Base-by-base conservation (phyloP, 35 echinoderm and acorn worm species). In the Hemicentrotus pulcherrimus region DNA sequence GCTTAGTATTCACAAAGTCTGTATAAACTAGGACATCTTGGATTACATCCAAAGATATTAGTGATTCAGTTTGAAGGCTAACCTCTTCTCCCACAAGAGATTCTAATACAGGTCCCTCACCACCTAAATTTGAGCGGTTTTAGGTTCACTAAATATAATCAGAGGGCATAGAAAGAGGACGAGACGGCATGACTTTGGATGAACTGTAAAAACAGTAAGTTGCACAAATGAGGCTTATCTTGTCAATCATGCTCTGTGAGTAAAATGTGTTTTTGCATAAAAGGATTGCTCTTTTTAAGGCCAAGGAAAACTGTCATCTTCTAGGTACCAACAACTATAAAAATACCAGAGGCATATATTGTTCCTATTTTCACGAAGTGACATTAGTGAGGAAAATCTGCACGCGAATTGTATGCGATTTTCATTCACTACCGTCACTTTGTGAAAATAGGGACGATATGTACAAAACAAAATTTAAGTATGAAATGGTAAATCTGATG, bases 111-210 rank as follows among this genome's bases (percentile, higher is more conserved):
- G 65, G 65, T 78, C 65, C n/a, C 65, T 78, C 65, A 78, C 22
- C 65, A 18, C 22, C 65, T 28, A 78, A 78, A 78, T 78, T 78
- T 78, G 65, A 78, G 65, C 65, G 4, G 65, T 78, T 78, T 78
- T 78, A 78, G 65, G 65, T 78, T 78, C 65, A 78, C 65, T 78
- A 22, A 18, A n/a, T 78, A 78, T 78, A 78, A 78, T 78, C 65
- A 78, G 65, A 78, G 65, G 65, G 65, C 18, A 78, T 22, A n/a
- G 65, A 78, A 71, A 78, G 65, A n/a, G 4, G 18, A n/a, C 18
- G 24, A n/a, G 22, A 78, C 5, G 22, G 19, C 65, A 30, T 4
- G 65, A 78, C 65, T 78, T n/a, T 28, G 6, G 65, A 78, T 78
- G 65, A 78, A 78, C 19, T 78, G 28, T 22, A 78, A 78, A 78